Evolutionary conservation across 2,888 invertebrate genomes (phyloP), one percentile per base, ranked within the genome.

Genomic region (Dryomyza anilis): DNA sequence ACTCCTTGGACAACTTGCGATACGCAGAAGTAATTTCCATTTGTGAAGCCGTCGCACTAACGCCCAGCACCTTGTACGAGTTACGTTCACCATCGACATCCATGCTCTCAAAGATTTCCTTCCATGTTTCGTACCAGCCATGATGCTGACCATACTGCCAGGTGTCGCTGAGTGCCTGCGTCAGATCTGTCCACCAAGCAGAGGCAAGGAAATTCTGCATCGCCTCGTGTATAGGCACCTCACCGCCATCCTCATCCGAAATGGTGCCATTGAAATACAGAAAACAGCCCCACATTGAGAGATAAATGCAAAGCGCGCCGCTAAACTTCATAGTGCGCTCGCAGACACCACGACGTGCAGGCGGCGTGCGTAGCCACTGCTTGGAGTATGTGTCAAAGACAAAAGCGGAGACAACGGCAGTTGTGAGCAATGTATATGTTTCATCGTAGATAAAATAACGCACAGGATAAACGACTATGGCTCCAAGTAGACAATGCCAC

Each of bases 51-150:
- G 90, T 90, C n/a, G 89, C 89, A 25, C 90, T 86, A 0, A 98
- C 82, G 0, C 88, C 92, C 2, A 98, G 84, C 0, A 94, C 91
- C 86, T 89, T 92, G 74, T 91, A 92, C 1, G 97, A 93, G 81
- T 95, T 94, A 69, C 91, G 89, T 81, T 96, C 96, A 0, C 96
- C 97, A 73, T 92, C 90, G 0, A 95, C 94, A 84, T 98, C 97
- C 5, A 95, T 88, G 12, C 93, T 85, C 68, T 94, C 92, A 7
- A 94, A 88, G 23, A 96, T 86, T 79, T 95, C 92, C 73, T 91
- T 89, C 93, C 93, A 96, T 0, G 94, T 89, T 74, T 92, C 93
- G 77, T 87, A 88, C 91, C 91, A 96, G 65, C 97, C 97, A 77
- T 96, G 91, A 72, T 91, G 89, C 76, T 90, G 90, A 0, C 91